Evolutionary conservation across 2,797 vertebrate species (phyloP).

Genomic region (Hypotaenidia okinawae): DNA sequence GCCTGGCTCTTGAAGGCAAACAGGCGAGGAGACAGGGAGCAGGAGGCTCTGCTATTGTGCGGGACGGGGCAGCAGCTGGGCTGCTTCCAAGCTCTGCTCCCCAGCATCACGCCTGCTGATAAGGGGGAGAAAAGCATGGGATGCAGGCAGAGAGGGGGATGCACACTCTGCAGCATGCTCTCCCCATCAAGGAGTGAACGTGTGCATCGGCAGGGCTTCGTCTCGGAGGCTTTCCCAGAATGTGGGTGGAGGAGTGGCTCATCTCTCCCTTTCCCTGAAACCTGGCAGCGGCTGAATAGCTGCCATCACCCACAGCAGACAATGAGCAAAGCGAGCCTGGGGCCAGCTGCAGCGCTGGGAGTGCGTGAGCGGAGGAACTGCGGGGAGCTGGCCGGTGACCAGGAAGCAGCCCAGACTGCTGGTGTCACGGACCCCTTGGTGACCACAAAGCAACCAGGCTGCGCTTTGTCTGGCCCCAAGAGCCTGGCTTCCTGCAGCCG

Average conservation of each 20-base stretch:
- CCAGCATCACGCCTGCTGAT: not conserved
- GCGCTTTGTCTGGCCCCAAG: not conserved
- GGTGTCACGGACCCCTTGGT: slow-evolving; percentile 22
- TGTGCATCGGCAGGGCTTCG: slow-evolving; percentile 35
- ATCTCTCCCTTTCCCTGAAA: slow-evolving; percentile 31
- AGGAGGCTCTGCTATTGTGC: not conserved
- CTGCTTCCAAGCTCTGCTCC: slow-evolving; percentile 20
- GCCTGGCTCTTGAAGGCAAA: slow-evolving; percentile 51
- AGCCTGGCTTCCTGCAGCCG: slow-evolving; percentile 29
- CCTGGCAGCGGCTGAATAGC: slow-evolving; percentile 41
- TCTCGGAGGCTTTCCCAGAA: slow-evolving; percentile 41
- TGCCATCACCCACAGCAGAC: slow-evolving; percentile 26
- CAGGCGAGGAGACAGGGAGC: slow-evolving; percentile 2
- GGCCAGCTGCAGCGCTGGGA: slow-evolving; percentile 26
- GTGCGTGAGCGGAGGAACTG: not conserved
- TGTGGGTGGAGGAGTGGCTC: slow-evolving; percentile 51
- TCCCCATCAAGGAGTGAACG: not conserved
- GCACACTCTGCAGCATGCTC: not conserved
- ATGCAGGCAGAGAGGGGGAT: not conserved
- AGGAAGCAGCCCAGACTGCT: slow-evolving; percentile 64
- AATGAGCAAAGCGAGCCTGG: not conserved
- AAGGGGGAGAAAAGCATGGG: not conserved
- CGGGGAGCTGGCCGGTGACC: slow-evolving; percentile 32
- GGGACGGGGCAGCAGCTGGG: not conserved
- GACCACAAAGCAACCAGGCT: not conserved